These are phyloP conservation scores for Eumacrocentrus americanus DNA, from an alignment of 2,888 invertebrate genomes.

Conservation along the genomic window DNA sequence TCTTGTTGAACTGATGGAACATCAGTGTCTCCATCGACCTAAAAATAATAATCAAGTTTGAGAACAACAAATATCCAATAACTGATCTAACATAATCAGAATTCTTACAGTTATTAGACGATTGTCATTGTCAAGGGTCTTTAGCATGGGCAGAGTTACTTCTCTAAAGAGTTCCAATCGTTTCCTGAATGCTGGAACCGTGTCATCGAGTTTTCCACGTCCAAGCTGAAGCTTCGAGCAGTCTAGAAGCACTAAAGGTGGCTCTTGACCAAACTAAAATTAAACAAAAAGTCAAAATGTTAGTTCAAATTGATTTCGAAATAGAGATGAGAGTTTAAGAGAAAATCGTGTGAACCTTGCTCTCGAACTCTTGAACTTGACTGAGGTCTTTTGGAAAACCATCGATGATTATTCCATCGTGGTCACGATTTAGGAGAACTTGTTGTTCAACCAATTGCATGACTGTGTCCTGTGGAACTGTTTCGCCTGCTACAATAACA, in stretches of 20 bases:
- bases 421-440: conserved; percentile 60
- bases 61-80: not conserved
- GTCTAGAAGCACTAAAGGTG: conserved; percentile 84
- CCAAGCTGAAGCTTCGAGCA: conserved; percentile 90
- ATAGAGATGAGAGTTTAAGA: too few species aligned
- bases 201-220: conserved; percentile 83
- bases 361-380: conserved; percentile 88
- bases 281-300: conserved; percentile 28
- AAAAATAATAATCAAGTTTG: not conserved
- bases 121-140: conserved; percentile 79
- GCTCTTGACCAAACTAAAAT: conserved; percentile 75
- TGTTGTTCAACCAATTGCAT: conserved; percentile 77
- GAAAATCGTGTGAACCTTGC: conserved; percentile 69
- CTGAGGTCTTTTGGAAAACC: conserved; percentile 92
- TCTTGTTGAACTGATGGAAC: conserved; percentile 78
- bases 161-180: conserved; percentile 87
- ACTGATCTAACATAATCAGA: too few species aligned
- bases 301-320: not conserved
- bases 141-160: conserved; percentile 87
- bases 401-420: conserved; percentile 85
- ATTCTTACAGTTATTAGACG: conserved; percentile 82
- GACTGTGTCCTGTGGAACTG: conserved; percentile 80
- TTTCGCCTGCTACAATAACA: conserved; percentile 78
- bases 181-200: conserved; percentile 82
- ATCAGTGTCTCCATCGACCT: conserved; percentile 90